Conservation (phyloP, 2,888 invertebrate genomes). For the Volucella zonaria region DNA sequence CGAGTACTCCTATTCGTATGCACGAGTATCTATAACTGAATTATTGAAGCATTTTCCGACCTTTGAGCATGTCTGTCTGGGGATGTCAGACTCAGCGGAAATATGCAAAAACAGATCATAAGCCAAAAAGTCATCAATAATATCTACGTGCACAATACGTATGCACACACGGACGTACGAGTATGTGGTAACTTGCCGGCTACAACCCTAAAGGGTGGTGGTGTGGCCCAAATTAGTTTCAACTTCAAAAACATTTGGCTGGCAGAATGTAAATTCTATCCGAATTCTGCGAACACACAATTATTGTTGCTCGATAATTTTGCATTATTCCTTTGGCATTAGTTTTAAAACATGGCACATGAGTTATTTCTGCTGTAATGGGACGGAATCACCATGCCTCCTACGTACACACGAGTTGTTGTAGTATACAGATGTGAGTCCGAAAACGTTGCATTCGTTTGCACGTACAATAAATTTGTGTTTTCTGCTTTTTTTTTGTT, state of each 20-base stretch:
- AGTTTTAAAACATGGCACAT: constrained; percentile 21
- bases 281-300: constrained; percentile 16
- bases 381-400: constrained; percentile 17
- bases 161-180: too few relatives aligned
- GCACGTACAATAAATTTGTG: constrained; percentile 21
- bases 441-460: constrained; percentile 7
- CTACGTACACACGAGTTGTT: too few relatives aligned
- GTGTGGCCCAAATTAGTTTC: constrained; percentile 6
- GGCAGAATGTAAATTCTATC: constrained; percentile 30
- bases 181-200: too few relatives aligned
- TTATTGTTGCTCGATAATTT: constrained; percentile 38
- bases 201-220: too few relatives aligned
- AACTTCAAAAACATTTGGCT: constrained; percentile 14
- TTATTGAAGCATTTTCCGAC: background rate
- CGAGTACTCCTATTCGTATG: background rate
- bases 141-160: background rate
- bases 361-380: constrained; percentile 26
- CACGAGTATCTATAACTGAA: background rate
- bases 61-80: background rate
- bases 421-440: too few relatives aligned
- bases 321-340: constrained; percentile 37
- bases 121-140: constrained; percentile 25
- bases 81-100: background rate
- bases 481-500: background rate
- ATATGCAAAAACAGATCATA: constrained; percentile 28